These are phyloP conservation scores for Drosophila mauritiana DNA, from an alignment of 1,140 invertebrate genomes.

Conservation along the genomic window DNA sequence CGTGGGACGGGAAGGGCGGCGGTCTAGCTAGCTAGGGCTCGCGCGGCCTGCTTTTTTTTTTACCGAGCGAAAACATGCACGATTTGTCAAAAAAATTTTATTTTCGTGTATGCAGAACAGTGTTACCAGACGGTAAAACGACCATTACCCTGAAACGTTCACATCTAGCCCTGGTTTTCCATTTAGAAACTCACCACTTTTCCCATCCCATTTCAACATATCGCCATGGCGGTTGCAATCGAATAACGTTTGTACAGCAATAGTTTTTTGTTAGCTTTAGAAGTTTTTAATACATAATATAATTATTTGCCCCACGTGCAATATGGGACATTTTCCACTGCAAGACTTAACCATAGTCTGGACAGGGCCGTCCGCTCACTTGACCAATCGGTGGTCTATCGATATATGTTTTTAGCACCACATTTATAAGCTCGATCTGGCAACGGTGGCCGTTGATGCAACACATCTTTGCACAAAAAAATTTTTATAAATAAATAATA, in stretches of 20 bases:
- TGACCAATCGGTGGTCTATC: not conserved
- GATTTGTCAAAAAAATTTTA: slow-evolving; percentile 38
- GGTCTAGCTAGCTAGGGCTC: slow-evolving; percentile 19
- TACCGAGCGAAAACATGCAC: slow-evolving; percentile 71
- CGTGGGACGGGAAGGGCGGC: slow-evolving; percentile 26
- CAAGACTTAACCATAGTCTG: too few species aligned
- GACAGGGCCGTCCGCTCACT: not conserved
- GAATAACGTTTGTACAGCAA: too few species aligned
- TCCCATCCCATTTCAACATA: too few species aligned
- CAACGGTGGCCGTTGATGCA: slow-evolving; percentile 41
- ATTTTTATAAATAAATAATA: not conserved
- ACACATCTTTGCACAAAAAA: slow-evolving; percentile 18
- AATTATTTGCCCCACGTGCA: too few species aligned
- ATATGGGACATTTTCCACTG: too few species aligned
- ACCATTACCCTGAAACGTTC: not conserved
- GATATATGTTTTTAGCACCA: not conserved
- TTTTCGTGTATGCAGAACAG: slow-evolving; percentile 57
- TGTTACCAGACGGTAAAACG: not conserved
- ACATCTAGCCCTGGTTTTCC: too few species aligned
- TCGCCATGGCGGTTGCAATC: too few species aligned
- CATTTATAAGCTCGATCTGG: not conserved
- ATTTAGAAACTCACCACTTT: too few species aligned
- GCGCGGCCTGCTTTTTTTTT: slow-evolving; percentile 45
- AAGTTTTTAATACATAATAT: too few species aligned
- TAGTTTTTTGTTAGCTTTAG: too few species aligned